Evolutionary conservation across 2,888 invertebrate species (phyloP).

Genomic region (Catocala fraxini): DNA sequence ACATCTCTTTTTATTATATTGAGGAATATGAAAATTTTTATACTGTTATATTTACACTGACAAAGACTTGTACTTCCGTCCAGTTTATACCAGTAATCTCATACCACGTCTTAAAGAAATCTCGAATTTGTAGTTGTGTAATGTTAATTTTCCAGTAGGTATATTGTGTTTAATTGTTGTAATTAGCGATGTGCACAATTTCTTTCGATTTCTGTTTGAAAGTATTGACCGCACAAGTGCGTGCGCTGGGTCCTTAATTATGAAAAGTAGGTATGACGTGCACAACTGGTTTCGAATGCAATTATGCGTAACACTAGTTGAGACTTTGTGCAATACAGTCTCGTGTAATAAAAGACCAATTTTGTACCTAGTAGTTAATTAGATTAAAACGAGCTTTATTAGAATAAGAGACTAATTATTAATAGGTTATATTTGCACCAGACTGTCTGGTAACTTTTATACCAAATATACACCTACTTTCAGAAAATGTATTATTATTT

Average conservation of each 20-base stretch:
- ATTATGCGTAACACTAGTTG: background rate
- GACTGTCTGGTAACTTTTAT: constrained; percentile 77
- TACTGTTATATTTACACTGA: too few species aligned
- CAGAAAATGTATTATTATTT: constrained; percentile 40
- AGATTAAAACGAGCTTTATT: constrained; percentile 78
- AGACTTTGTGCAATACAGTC: constrained; percentile 12
- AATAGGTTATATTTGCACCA: constrained; percentile 70
- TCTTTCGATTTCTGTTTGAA: too few species aligned
- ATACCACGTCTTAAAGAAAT: too few species aligned
- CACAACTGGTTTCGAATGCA: too few species aligned
- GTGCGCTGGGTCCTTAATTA: too few species aligned
- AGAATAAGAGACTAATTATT: constrained; percentile 65
- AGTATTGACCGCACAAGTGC: too few species aligned
- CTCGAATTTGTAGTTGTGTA: too few species aligned
- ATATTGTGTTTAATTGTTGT: constrained; percentile 7
- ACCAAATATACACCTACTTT: constrained; percentile 81
- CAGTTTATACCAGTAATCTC: constrained; percentile 1
- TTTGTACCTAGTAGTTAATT: constrained; percentile 53
- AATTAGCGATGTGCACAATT: background rate
- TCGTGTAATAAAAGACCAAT: constrained; percentile 51
- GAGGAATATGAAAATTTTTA: background rate
- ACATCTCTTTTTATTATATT: constrained; percentile 4
- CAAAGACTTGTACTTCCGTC: constrained; percentile 8
- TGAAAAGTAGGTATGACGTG: too few species aligned
- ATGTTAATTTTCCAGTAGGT: background rate